Base-by-base conservation (phyloP, 2,113 vertebrate genomes). In the Brachypteracias leptosomus region DNA sequence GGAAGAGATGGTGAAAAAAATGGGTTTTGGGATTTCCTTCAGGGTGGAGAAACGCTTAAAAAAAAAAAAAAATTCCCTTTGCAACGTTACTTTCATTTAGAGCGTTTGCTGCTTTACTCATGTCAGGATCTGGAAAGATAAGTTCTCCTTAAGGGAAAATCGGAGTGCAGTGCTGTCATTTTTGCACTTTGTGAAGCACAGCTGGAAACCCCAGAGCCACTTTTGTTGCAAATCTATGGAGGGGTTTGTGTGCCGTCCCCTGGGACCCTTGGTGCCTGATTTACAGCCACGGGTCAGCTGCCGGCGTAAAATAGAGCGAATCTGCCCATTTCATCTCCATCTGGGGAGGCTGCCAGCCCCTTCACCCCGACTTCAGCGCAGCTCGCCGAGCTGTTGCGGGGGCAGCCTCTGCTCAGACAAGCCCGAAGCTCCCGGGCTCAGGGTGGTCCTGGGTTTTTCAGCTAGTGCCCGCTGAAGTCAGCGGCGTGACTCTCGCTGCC, bases 161-260 rank as follows among this genome's bases (percentile, higher is more conserved):
- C 42, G 31, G 63, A 89, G 95, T 85, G 92, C 73, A 21, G 71
- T 91, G 76, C 93, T 66, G 72, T 29, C 42, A 38, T 40, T 81
- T 57, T 95, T 42, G 89, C 71, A 1, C 83, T 96, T 94, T 94
- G 76, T 59, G 88, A 61, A 70, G 7, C 68, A 3, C 79, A 65
- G 91, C 89, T 87, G 92, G 89, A 93, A 95, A 97, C 89, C 44
- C 51, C 15, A 18, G 65, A 22, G 55, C 38, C 38, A 4, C 62
- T 92, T 76, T 2, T 13, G 52, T 24, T 82, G 49, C 3, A 29
- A 54, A 85, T 72, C 40, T 18, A 1, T 2, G 28, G 58, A 29
- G 51, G 31, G 36, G 21, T 11, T 68, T 22, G 13, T 11, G n/a
- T 57, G 58, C 58, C 28, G 52, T 57, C 74, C 66, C 47, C n/a